Conservation (phyloP, 1,140 invertebrate genomes). For the Meloidogyne floridensis region DNA sequence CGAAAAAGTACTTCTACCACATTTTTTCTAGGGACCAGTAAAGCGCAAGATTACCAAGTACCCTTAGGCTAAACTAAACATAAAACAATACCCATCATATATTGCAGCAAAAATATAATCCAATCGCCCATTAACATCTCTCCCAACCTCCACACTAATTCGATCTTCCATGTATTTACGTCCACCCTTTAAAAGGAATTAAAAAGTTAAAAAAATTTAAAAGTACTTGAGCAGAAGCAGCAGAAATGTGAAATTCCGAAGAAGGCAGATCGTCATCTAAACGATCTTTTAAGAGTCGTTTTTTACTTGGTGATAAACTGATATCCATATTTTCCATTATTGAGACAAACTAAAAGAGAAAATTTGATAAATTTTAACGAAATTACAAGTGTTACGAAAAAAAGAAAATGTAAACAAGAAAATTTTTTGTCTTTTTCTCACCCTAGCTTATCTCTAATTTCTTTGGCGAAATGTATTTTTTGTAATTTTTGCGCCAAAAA, state of each 20-base stretch:
- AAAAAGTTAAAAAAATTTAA: neutral
- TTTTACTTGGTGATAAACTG: neutral
- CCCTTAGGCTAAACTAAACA: too few relatives aligned
- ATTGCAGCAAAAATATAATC: conserved; percentile 38
- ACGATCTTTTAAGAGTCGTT: neutral
- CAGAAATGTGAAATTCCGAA: conserved; percentile 33
- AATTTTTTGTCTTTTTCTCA: too few relatives aligned
- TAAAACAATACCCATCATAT: conserved; percentile 31
- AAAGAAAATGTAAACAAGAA: too few relatives aligned
- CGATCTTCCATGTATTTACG: conserved; percentile 46
- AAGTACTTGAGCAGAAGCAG: conserved; percentile 35
- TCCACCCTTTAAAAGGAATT: conserved; percentile 34
- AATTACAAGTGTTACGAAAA: too few relatives aligned
- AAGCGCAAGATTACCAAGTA: too few relatives aligned
- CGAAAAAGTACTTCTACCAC: too few relatives aligned
- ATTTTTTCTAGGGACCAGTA: too few relatives aligned
- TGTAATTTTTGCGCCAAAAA: too few relatives aligned
- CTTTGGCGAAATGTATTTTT: too few relatives aligned
- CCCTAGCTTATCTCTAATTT: too few relatives aligned
- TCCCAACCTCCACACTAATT: conserved; percentile 39
- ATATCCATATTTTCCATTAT: neutral
- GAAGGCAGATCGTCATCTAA: conserved; percentile 9
- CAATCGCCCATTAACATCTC: conserved; percentile 27
- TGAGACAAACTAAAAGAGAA: neutral
- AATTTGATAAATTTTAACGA: too few relatives aligned